Percentiles rank a stretch among this genome's conserved stretches.
These are phyloP conservation scores for Diarsia brunnea DNA, from an alignment of 2,888 invertebrate species.

Conservation along the genomic window DNA sequence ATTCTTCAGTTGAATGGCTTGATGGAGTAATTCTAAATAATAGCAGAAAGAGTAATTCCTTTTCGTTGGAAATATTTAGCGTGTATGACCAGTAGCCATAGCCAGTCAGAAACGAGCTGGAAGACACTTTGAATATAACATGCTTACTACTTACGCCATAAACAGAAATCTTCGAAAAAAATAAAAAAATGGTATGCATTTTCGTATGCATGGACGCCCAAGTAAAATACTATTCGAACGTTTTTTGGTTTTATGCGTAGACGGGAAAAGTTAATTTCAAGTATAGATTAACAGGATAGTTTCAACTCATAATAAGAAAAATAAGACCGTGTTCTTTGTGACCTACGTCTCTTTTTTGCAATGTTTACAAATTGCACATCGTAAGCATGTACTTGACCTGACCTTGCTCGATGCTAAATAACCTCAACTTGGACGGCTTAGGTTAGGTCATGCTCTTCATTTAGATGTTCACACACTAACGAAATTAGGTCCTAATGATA, in stretches of 20 bases:
- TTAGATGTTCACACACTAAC: slow-evolving; percentile 24
- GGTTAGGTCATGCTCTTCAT: slow-evolving; percentile 38
- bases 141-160: too few relatives aligned
- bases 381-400: slow-evolving; percentile 39
- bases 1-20: slow-evolving; percentile 20
- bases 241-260: too few relatives aligned
- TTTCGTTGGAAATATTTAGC: neutral
- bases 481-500: slow-evolving; percentile 31
- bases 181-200: too few relatives aligned
- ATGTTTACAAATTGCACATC: slow-evolving; percentile 4
- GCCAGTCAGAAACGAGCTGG: too few relatives aligned
- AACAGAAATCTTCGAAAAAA: too few relatives aligned
- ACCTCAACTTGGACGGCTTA: slow-evolving; percentile 51
- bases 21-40: slow-evolving; percentile 4
- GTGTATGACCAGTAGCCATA: neutral
- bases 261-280: neutral
- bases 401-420: slow-evolving; percentile 59
- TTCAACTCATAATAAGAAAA: neutral
- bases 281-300: neutral
- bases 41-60: neutral
- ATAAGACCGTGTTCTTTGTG: neutral
- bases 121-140: too few relatives aligned
- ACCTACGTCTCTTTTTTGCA: neutral
- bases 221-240: too few relatives aligned
- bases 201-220: too few relatives aligned